phyloP scores from a whole-genome alignment of 2,797 vertebrate species.

The Rhinatrema bivittatum region DNA sequence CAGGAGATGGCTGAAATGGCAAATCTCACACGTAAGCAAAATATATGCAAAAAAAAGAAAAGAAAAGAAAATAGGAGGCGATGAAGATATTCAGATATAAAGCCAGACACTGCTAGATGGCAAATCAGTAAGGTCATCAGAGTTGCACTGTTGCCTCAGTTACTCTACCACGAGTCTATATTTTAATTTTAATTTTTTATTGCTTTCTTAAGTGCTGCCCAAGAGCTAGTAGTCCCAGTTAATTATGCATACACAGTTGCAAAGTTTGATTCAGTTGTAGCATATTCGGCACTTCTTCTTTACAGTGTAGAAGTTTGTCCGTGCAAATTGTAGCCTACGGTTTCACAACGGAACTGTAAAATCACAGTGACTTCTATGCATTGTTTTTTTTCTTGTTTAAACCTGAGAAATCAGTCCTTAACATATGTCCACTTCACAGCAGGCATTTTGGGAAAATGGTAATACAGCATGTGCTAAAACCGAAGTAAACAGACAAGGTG shows the following conservation, averaged over 20 bases:
- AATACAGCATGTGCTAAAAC: too few relatives aligned
- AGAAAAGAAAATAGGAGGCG: too few relatives aligned
- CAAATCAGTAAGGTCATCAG: conserved; percentile 27
- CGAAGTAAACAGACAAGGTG: too few relatives aligned
- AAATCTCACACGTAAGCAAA: conserved; percentile 51
- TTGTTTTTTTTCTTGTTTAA: conserved; percentile 6
- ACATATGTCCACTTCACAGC: too few relatives aligned
- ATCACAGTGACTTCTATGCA: conserved; percentile 24
- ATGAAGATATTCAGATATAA: conserved; percentile 37
- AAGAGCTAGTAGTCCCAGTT: conserved; percentile 18
- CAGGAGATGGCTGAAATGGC: conserved; percentile 56
- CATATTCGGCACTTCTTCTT: conserved; percentile 9
- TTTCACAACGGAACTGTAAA: conserved; percentile 23
- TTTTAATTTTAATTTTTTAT: conserved; percentile 18
- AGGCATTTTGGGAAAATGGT: too few relatives aligned
- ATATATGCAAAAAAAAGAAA: conserved; percentile 55
- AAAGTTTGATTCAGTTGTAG: conserved; percentile 34
- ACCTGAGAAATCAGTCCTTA: too few relatives aligned
- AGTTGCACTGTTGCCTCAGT: conserved; percentile 10
- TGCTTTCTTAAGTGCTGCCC: conserved; percentile 5
- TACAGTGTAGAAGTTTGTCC: conserved; percentile 13
- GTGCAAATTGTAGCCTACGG: conserved; percentile 16
- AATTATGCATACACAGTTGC: conserved; percentile 30
- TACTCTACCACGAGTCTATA: conserved; percentile 17
- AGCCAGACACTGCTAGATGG: conserved; percentile 31